Conservation (phyloP, 1,140 invertebrate genomes). For the Eumaeus atala region DNA sequence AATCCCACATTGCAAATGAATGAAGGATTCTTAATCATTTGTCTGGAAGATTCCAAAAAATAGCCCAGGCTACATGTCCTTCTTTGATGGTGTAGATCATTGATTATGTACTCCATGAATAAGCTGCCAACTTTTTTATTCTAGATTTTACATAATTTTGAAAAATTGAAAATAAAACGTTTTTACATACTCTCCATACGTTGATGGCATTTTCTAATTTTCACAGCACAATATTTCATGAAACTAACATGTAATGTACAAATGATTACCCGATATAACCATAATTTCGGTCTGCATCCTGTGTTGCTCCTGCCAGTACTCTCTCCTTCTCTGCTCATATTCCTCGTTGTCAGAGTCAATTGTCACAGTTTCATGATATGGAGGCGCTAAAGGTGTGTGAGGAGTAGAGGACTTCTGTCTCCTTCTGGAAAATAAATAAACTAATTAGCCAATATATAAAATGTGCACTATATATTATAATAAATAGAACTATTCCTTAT, state of each 20-base stretch:
- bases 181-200: too few species aligned
- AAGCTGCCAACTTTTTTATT: not conserved
- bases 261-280: conserved; percentile 49
- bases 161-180: too few species aligned
- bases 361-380: conserved; percentile 62
- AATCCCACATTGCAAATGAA: too few species aligned
- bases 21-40: too few species aligned
- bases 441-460: not conserved
- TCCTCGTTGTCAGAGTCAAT: conserved; percentile 67
- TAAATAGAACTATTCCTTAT: too few species aligned
- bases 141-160: not conserved
- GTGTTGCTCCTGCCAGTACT: conserved; percentile 54
- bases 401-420: conserved; percentile 64
- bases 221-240: too few species aligned
- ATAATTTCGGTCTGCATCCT: conserved; percentile 52
- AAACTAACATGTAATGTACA: conserved; percentile 7
- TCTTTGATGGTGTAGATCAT: too few species aligned
- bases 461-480: too few species aligned
- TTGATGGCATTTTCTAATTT: too few species aligned
- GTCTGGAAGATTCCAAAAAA: too few species aligned
- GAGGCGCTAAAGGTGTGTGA: conserved; percentile 60
- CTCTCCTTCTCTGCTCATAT: conserved; percentile 41
- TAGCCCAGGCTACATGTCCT: too few species aligned
- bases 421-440: conserved; percentile 33
- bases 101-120: too few species aligned